Percentiles rank a stretch among this genome's conserved stretches.
Evolutionary conservation across 2,113 vertebrate genomes (phyloP).

Genomic region (Capreolus pygargus): DNA sequence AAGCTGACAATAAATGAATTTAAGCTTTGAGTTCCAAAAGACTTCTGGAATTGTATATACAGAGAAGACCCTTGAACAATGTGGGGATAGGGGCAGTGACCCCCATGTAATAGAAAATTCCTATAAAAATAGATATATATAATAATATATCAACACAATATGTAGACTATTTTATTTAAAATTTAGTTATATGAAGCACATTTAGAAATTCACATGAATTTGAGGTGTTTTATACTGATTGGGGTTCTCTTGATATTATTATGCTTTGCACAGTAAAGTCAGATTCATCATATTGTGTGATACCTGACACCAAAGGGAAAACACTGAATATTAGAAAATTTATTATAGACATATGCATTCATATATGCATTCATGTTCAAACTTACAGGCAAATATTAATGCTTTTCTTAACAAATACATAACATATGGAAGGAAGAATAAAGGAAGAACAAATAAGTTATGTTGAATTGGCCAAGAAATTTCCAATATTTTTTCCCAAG

Average conservation of each 20-base stretch:
- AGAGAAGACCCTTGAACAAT: neutral
- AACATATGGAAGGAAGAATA: neutral
- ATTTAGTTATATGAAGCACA: neutral
- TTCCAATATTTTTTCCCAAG: neutral
- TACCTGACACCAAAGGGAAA: neutral
- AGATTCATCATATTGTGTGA: neutral
- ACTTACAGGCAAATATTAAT: neutral
- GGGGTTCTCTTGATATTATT: neutral
- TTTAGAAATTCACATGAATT: neutral
- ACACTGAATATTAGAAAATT: neutral
- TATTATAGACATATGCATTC: neutral
- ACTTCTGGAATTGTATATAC: neutral
- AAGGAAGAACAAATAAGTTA: neutral
- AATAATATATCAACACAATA: neutral
- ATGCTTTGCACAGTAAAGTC: neutral
- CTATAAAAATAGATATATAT: neutral
- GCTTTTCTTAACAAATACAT: neutral
- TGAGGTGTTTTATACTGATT: neutral
- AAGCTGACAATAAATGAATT: slow-evolving; percentile 38
- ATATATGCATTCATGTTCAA: neutral
- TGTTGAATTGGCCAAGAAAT: neutral
- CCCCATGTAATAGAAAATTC: neutral
- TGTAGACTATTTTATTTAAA: neutral
- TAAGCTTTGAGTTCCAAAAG: neutral
- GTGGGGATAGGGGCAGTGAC: neutral